Conservation (phyloP, 2,113 vertebrate genomes). For the Orthonyx spaldingii region DNA sequence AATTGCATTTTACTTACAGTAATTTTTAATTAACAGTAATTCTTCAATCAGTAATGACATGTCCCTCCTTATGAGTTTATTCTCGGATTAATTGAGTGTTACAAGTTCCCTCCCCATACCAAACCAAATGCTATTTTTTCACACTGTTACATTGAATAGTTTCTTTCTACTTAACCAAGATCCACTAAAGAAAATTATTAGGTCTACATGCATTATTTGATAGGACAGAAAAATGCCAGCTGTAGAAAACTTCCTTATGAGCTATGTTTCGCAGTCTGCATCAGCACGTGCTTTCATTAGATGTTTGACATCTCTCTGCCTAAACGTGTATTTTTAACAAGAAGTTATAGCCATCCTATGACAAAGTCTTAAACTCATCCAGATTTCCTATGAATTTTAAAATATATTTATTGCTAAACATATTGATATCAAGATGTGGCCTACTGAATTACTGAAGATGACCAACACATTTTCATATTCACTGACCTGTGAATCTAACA, state of each 20-base stretch:
- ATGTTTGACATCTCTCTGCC: background rate
- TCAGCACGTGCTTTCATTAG: constrained; percentile 14
- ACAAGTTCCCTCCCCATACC: background rate
- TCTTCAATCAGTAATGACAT: background rate
- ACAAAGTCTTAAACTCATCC: background rate
- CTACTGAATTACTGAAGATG: background rate
- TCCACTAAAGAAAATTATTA: constrained; percentile 37
- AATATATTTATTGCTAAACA: background rate
- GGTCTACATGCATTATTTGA: constrained; percentile 32
- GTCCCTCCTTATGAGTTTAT: background rate
- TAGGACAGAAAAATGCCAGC: constrained; percentile 3
- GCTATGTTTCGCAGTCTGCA: background rate
- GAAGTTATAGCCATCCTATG: background rate
- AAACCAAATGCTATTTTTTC: background rate
- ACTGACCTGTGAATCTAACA: background rate
- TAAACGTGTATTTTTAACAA: background rate
- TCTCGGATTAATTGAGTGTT: background rate
- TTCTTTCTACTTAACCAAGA: background rate
- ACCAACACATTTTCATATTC: background rate
- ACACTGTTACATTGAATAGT: background rate
- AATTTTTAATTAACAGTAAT: background rate
- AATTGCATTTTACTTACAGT: background rate
- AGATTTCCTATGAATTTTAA: background rate
- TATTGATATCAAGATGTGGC: background rate
- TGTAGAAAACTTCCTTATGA: constrained; percentile 17